Conservation (phyloP, 2,888 invertebrate species). For the Xanthorhoe spadicearia region DNA sequence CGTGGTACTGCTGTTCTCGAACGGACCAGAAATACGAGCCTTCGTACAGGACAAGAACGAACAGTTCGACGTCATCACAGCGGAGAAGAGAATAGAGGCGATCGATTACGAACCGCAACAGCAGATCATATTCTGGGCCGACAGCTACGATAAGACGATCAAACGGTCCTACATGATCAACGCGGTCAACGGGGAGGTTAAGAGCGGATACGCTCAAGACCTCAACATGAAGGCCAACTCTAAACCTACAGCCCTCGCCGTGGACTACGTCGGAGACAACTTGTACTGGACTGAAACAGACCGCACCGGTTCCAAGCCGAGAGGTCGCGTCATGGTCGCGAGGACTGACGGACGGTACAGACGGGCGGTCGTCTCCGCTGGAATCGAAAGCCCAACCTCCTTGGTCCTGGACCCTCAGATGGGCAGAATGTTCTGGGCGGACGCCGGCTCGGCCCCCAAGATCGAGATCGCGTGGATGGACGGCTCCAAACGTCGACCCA, state of each 20-base stretch:
- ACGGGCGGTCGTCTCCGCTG: slow-evolving; percentile 90
- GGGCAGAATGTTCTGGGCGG: slow-evolving; percentile 97
- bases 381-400: slow-evolving; percentile 94
- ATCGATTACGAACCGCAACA: slow-evolving; percentile 94
- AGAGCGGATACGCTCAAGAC: slow-evolving; percentile 94
- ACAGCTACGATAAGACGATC: slow-evolving; percentile 95
- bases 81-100: slow-evolving; percentile 95
- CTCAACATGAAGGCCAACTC: slow-evolving; percentile 92
- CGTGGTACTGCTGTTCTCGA: slow-evolving; percentile 89
- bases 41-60: slow-evolving; percentile 87
- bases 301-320: slow-evolving; percentile 88
- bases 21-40: slow-evolving; percentile 94
- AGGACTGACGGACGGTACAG: slow-evolving; percentile 95
- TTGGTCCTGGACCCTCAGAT: slow-evolving; percentile 94
- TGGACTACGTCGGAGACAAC: slow-evolving; percentile 97
- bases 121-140: slow-evolving; percentile 98
- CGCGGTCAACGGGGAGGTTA: slow-evolving; percentile 90
- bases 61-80: slow-evolving; percentile 90
- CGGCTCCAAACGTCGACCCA: slow-evolving; percentile 92
- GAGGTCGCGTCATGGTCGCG: slow-evolving; percentile 93
- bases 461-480: slow-evolving; percentile 99
- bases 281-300: slow-evolving; percentile 97
- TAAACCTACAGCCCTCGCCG: slow-evolving; percentile 94
- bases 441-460: slow-evolving; percentile 95
- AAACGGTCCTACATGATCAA: slow-evolving; percentile 96